Evolutionary conservation across 2,888 invertebrate genomes (phyloP), one percentile per base, ranked within the genome.

Genomic region (Ochropleura leucogaster): DNA sequence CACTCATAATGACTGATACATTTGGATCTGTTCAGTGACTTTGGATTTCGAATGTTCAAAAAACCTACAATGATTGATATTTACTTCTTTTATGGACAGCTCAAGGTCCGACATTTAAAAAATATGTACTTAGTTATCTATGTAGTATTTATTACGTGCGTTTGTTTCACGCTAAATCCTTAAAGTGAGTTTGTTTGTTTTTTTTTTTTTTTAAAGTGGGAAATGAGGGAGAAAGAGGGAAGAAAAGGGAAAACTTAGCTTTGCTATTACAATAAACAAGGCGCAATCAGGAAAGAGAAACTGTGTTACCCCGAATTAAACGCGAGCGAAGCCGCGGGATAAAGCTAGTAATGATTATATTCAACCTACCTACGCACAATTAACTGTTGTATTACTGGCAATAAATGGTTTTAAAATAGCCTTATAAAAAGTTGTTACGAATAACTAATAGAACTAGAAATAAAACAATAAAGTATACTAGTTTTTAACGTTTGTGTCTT

Each of bases 21-120:
- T 69, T 14, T 64, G 12, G 30, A 57, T 44, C 40, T 65, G 14
- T 40, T 65, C 59, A 60, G n/a, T 53, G n/a, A 65, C 40, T 65
- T 65, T 65, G 3, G 1, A 18, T 55, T 14, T 47, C 10, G 42
- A 49, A 10, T 62, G 40, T 44, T 14, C 4, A 63, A n/a, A 55
- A 57, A 57, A 73, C 20, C 30, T n/a, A 42, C 46, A 46, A 46
- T 66, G 16, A 67, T 40, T 63, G 16, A 57, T 57, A n/a, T n/a
- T n/a, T n/a, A 63, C 51, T 63, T 66, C 18, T 16, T 47, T 3
- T 9, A n/a, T 46, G n/a, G 57, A 67, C 51, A 59, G 63, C 7
- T 64, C 44, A 68, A 68, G 55, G 18, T 30, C 7, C 9, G n/a
- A 40, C 3, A 16, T n/a, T 7, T n/a, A 44, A 42, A 59, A n/a